Evolutionary conservation across 2,888 invertebrate genomes (phyloP).

Genomic region (Suillia variegata): DNA sequence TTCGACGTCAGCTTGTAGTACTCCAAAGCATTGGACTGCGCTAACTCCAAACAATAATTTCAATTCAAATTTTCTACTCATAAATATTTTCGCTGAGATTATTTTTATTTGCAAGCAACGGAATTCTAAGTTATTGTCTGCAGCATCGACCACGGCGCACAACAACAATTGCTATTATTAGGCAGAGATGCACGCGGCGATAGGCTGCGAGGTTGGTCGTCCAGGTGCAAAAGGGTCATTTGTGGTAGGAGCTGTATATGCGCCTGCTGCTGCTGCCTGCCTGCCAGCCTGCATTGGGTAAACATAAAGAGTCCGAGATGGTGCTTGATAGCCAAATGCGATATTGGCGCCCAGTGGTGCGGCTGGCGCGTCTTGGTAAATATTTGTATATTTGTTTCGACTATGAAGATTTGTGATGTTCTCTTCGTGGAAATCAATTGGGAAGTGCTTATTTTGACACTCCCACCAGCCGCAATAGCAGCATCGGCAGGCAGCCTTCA

Average conservation of each 20-base stretch:
- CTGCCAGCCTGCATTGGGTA: no score
- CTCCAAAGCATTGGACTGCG: not conserved
- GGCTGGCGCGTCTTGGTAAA: no score
- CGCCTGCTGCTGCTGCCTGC: no score
- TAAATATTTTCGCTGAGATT: constrained; percentile 6
- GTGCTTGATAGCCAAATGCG: not conserved
- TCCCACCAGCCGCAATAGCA: no score
- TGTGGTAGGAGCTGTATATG: not conserved
- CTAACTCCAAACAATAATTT: constrained; percentile 36
- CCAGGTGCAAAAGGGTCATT: constrained; percentile 3
- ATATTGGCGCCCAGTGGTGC: not conserved
- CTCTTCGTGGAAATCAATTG: not conserved
- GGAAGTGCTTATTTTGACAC: not conserved
- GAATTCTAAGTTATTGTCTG: not conserved
- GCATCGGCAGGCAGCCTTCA: no score
- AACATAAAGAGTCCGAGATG: not conserved
- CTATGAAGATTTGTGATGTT: no score
- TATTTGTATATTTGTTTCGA: not conserved
- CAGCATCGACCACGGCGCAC: not conserved
- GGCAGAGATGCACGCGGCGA: constrained; percentile 3
- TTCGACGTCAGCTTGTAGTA: no score
- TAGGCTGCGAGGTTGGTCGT: not conserved
- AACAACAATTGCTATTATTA: not conserved
- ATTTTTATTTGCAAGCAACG: constrained; percentile 1
- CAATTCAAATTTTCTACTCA: constrained; percentile 44